These are phyloP conservation scores for Xenopus petersii DNA, from an alignment of 2,797 vertebrate species.

Conservation along the genomic window DNA sequence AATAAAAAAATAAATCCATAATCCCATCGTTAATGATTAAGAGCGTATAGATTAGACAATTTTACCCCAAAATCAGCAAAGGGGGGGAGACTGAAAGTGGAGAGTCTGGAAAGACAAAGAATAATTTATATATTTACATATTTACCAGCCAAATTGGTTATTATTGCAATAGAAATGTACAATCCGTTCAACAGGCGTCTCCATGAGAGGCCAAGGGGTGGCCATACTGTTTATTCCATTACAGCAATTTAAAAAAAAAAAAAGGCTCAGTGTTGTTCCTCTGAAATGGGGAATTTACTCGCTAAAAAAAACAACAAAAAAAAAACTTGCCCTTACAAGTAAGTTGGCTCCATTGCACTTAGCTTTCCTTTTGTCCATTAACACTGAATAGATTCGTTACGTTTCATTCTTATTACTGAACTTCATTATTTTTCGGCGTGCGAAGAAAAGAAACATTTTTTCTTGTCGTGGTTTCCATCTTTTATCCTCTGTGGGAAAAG, in stretches of 20 bases:
- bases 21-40: no score
- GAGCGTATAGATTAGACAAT: no score
- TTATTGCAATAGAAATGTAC: constrained; percentile 11
- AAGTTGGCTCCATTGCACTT: constrained; percentile 18
- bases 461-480: constrained; percentile 4
- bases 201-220: neutral
- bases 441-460: constrained; percentile 9
- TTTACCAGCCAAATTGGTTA: neutral
- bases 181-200: constrained; percentile 9
- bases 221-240: neutral
- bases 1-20: no score
- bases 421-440: neutral
- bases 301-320: neutral
- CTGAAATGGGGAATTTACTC: neutral
- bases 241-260: neutral
- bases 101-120: neutral
- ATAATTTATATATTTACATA: constrained; percentile 15
- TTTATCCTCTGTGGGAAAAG: constrained; percentile 19
- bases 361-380: neutral
- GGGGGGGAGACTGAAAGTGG: neutral
- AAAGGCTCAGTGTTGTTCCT: neutral
- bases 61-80: no score
- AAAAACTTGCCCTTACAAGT: neutral
- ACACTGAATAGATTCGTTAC: neutral
- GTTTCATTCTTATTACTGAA: neutral